Conservation (phyloP, 2,113 vertebrate species). For the Daubentonia madagascariensis region DNA sequence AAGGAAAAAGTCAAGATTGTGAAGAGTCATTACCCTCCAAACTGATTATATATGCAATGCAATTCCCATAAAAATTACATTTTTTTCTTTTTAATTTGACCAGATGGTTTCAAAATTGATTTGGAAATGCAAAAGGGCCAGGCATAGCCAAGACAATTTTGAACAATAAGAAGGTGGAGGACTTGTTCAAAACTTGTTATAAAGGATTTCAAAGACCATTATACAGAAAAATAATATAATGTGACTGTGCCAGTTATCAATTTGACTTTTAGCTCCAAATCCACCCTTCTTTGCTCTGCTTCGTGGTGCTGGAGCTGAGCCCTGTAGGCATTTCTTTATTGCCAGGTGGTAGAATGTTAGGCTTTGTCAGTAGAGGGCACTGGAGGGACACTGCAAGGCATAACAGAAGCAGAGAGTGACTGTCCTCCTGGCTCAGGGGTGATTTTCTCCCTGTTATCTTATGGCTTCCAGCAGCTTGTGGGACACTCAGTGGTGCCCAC, state of each 20-base stretch:
- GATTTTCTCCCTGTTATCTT: neutral
- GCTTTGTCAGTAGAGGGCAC: neutral
- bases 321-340: neutral
- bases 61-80: neutral
- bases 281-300: neutral
- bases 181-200: neutral
- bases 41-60: neutral
- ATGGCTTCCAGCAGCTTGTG: neutral
- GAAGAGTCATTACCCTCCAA: neutral
- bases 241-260: neutral
- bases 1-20: neutral
- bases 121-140: neutral
- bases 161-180: neutral
- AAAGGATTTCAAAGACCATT: neutral
- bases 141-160: neutral
- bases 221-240: neutral
- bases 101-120: neutral
- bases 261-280: neutral
- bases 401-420: neutral
- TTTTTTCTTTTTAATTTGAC: neutral
- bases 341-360: neutral
- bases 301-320: neutral
- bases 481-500: neutral
- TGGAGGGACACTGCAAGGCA: neutral
- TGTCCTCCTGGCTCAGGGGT: neutral